Conservation (phyloP, 2,888 invertebrate genomes). For the Mythimna loreyi region DNA sequence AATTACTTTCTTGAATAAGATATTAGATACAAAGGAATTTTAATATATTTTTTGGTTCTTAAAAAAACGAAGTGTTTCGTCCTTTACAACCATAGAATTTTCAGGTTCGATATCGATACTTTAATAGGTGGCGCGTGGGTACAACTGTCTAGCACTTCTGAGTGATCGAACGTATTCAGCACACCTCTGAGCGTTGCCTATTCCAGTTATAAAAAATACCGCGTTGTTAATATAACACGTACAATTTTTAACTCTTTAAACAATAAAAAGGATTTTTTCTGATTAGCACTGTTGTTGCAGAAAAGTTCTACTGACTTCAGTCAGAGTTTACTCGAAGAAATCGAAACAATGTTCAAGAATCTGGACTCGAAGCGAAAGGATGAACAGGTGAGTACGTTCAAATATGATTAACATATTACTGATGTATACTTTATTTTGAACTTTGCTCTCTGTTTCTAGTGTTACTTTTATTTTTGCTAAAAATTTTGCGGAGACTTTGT, state of each 20-base stretch:
- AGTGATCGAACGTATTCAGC: neutral
- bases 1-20: too few species aligned
- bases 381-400: constrained; percentile 30
- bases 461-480: neutral
- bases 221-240: neutral
- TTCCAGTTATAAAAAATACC: neutral
- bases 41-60: too few species aligned
- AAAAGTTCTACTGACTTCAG: constrained; percentile 41
- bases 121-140: neutral
- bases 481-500: neutral
- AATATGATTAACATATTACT: neutral
- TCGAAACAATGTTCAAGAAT: constrained; percentile 16
- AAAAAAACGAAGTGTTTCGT: too few species aligned
- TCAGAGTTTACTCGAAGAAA: constrained; percentile 29
- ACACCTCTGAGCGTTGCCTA: neutral
- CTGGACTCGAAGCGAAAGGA: constrained; percentile 13
- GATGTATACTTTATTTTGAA: neutral
- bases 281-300: constrained; percentile 25
- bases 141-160: neutral
- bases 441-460: neutral
- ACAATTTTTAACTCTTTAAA: neutral
- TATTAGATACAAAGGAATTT: too few species aligned
- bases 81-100: too few species aligned
- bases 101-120: neutral
- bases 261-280: neutral